Base-by-base conservation (phyloP, 2,113 vertebrate species). In the Scomber scombrus region DNA sequence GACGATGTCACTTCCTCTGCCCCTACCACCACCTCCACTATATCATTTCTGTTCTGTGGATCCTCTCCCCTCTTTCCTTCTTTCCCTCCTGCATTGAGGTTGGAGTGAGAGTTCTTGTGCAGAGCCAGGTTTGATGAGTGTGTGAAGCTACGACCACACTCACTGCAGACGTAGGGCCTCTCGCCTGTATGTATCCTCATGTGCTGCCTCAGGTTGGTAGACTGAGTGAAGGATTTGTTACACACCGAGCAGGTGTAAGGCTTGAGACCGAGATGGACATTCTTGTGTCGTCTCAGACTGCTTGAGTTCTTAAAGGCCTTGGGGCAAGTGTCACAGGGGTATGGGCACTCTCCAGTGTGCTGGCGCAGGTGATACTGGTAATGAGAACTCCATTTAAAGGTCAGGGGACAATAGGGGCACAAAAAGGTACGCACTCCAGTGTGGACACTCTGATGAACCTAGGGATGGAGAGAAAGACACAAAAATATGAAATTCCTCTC, bases 231-330 rank as follows among this genome's bases (percentile, higher is more conserved):
- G 72, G 96, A 95, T 83, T 97, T 97, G 84, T 93, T 95, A 55
- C 97, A 98, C 45, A 97, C 95, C 0, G 92, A 57, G 75, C 97
- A 98, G 26, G 95, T 80, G 62, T 97, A 97, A 3, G 97, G 97
- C 76, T 97, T 96, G 80, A 97, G 95, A 1, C 97, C 97, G 0
- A 97, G 96, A 87, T 98, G 97, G 11, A 96, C 95, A 12, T 96
- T 97, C n/a, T 97, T 96, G 92, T 98, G 97, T 0, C 97, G 92
- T 16, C 97, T 95, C 60, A 98, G 92, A 85, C 97, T 96, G 71
- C 97, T 97, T 0, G 97, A 96, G 93, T 97, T 98, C 92, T 97
- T 98, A 92, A 99, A 98, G 80, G 97, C 97, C 81, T 99, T 98
- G 71, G 96, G 95, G 70, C 97, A 99, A 19, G 91, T 91, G 1